phyloP scores from a whole-genome alignment of 1,140 invertebrate genomes.

The Macrostomum lignano region DNA sequence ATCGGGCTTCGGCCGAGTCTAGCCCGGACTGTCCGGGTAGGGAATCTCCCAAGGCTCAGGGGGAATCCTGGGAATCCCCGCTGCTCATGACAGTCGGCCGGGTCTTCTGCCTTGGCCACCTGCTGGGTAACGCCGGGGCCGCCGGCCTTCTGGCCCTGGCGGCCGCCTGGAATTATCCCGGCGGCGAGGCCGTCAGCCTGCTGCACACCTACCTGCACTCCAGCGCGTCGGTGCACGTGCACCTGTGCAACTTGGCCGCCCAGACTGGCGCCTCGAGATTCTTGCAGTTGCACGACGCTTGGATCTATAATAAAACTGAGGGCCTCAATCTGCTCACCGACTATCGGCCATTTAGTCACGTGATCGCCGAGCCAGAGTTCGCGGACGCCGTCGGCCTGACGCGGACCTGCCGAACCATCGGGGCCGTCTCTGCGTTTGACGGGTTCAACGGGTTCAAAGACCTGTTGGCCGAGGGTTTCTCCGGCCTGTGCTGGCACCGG shows the following conservation, averaged over 20 bases:
- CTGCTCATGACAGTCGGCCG: not conserved
- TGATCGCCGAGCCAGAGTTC: too few species aligned
- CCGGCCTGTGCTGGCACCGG: too few species aligned
- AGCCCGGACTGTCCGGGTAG: not conserved
- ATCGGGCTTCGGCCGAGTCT: not conserved
- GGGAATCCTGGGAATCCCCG: constrained; percentile 3
- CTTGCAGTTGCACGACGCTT: constrained; percentile 48
- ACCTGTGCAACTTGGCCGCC: constrained; percentile 31
- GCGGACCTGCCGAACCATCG: too few species aligned
- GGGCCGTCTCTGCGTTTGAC: too few species aligned
- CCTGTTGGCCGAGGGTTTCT: too few species aligned
- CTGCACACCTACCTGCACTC: constrained; percentile 4
- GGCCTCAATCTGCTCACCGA: too few species aligned
- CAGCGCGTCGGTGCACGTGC: not conserved
- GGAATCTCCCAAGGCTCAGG: not conserved
- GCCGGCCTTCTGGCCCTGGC: constrained; percentile 38
- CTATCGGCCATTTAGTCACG: too few species aligned
- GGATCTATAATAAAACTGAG: too few species aligned
- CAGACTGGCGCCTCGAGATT: constrained; percentile 81
- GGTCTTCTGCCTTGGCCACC: not conserved
- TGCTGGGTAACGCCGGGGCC: constrained; percentile 36
- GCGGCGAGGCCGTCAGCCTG: constrained; percentile 44
- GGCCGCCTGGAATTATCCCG: constrained; percentile 60
- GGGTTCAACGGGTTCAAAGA: too few species aligned
- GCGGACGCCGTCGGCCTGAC: too few species aligned